Conservation (phyloP, 2,888 invertebrate species). For the Deilephila elpenor region DNA sequence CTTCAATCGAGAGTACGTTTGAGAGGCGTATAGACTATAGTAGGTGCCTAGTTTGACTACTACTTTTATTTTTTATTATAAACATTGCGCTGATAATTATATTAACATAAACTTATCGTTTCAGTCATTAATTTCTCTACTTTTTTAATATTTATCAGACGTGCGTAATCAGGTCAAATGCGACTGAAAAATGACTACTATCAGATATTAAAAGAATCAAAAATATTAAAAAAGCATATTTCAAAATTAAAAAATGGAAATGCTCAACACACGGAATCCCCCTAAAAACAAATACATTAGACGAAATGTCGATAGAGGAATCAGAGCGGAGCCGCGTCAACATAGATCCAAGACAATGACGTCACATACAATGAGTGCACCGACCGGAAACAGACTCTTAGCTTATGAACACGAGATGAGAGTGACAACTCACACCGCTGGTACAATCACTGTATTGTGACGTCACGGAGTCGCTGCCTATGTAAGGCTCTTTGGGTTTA, state of each 20-base stretch:
- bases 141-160: neutral
- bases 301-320: conserved; percentile 36
- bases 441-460: conserved; percentile 20
- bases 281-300: conserved; percentile 10
- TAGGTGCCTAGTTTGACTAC: too few species aligned
- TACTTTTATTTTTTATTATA: too few species aligned
- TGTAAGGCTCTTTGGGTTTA: neutral
- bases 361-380: conserved; percentile 58
- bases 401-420: conserved; percentile 46
- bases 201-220: neutral
- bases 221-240: neutral
- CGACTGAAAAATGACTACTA: neutral
- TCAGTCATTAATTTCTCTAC: neutral
- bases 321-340: conserved; percentile 36
- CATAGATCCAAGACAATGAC: conserved; percentile 49
- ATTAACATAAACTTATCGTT: neutral
- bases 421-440: conserved; percentile 39
- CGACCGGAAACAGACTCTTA: conserved; percentile 52
- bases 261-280: neutral
- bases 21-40: too few species aligned
- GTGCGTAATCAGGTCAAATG: neutral
- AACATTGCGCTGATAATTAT: neutral
- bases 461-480: conserved; percentile 31
- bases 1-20: too few species aligned
- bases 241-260: neutral